phyloP scores from a whole-genome alignment of 2,888 invertebrate genomes.

The Eilema caniola region DNA sequence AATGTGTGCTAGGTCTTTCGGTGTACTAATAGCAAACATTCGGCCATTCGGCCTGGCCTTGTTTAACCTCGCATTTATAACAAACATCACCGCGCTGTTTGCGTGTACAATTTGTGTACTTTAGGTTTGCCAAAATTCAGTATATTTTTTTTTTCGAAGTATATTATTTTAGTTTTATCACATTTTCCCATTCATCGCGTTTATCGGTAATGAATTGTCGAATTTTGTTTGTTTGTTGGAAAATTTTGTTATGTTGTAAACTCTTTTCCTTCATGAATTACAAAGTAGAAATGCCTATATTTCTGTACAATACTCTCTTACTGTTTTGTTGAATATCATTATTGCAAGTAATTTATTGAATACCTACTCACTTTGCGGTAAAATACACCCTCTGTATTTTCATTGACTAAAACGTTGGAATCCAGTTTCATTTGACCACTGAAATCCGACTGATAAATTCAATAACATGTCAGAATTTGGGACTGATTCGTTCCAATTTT shows the following conservation, averaged over 20 bases:
- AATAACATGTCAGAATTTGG: too few relatives aligned
- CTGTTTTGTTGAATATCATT: too few relatives aligned
- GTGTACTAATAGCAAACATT: constrained; percentile 1
- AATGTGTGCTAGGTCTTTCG: background rate
- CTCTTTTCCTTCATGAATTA: too few relatives aligned
- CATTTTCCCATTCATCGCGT: background rate
- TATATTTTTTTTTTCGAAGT: background rate
- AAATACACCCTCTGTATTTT: too few relatives aligned
- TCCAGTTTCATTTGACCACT: too few relatives aligned
- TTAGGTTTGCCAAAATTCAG: background rate
- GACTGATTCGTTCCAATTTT: too few relatives aligned
- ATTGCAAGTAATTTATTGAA: too few relatives aligned
- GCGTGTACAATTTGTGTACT: background rate
- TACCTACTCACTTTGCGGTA: too few relatives aligned
- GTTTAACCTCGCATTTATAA: background rate
- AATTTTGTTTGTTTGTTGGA: background rate
- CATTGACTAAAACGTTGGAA: too few relatives aligned
- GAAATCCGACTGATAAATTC: too few relatives aligned
- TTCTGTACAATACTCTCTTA: too few relatives aligned
- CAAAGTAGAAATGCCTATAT: too few relatives aligned
- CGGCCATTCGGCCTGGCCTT: background rate
- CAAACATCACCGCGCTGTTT: background rate
- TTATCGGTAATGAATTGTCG: background rate
- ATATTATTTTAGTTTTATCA: background rate
- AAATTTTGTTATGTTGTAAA: background rate